These are phyloP conservation scores for Tupaia tana DNA, from an alignment of 2,113 vertebrate species.

Conservation along the genomic window DNA sequence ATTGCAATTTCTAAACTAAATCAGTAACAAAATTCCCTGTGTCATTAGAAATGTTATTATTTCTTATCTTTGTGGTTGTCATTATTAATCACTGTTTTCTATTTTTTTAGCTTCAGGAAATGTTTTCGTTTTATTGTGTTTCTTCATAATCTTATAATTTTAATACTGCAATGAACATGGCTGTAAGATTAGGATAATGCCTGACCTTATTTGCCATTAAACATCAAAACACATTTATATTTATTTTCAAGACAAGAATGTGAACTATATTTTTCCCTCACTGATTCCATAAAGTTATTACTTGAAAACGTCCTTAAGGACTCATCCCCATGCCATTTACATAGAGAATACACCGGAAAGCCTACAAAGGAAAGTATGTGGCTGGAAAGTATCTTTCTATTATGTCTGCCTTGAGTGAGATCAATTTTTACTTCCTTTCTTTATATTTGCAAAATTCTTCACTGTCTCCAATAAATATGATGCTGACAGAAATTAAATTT, in stretches of 20 bases:
- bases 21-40: not conserved
- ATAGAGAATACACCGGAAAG: not conserved
- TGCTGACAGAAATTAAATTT: not conserved
- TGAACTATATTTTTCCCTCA: not conserved
- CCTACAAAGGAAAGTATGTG: not conserved
- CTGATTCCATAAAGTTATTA: not conserved
- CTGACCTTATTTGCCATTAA: not conserved
- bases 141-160: not conserved
- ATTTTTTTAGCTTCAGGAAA: not conserved
- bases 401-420: not conserved
- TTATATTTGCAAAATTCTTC: not conserved
- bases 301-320: constrained; percentile 20
- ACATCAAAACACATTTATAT: not conserved
- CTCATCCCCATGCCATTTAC: not conserved
- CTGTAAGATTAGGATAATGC: not conserved
- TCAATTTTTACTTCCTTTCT: not conserved
- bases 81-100: constrained; percentile 31
- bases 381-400: not conserved
- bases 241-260: not conserved
- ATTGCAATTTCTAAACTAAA: not conserved
- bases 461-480: not conserved
- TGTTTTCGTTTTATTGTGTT: not conserved
- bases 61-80: constrained; percentile 10
- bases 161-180: not conserved
- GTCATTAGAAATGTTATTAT: not conserved